A percentile compares a stretch with the other conserved stretches of the same genome.
phyloP scores from a whole-genome alignment of 2,888 invertebrate species.

The Pristionchus fissidentatus region DNA sequence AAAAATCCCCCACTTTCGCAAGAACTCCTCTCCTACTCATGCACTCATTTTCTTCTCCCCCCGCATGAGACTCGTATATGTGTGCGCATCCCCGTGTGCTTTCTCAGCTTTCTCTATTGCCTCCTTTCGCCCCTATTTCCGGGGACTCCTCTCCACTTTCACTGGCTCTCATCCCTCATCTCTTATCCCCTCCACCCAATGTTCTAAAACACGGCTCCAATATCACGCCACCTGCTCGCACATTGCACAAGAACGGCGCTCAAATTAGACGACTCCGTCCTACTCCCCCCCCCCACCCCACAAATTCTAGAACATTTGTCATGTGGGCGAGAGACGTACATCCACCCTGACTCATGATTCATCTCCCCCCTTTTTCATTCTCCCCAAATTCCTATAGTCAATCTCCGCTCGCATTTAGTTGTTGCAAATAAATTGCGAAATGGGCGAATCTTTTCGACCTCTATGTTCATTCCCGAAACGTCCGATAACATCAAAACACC shows the following conservation, averaged over 20 bases:
- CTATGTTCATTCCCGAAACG: neutral
- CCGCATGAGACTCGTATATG: too few species aligned
- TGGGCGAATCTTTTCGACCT: neutral
- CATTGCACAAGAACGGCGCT: too few species aligned
- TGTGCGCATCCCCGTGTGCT: neutral
- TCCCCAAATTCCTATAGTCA: neutral
- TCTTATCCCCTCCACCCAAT: neutral
- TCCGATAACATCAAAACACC: conserved; percentile 22
- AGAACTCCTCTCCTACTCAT: too few species aligned
- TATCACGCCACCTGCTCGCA: conserved; percentile 31
- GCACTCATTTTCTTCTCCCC: neutral
- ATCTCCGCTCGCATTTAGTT: neutral
- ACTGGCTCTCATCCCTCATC: neutral
- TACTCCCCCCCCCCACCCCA: neutral
- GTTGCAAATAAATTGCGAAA: neutral
- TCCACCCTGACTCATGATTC: neutral
- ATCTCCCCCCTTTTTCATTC: neutral
- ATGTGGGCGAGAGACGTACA: neutral
- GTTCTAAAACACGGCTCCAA: conserved; percentile 3
- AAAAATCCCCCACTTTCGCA: too few species aligned
- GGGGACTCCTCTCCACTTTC: conserved; percentile 17
- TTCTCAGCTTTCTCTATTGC: neutral
- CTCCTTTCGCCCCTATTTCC: conserved; percentile 2
- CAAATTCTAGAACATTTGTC: neutral
- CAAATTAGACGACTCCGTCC: neutral